Evolutionary conservation across 2,113 vertebrate genomes (phyloP).

Genomic region (Aythya baeri): DNA sequence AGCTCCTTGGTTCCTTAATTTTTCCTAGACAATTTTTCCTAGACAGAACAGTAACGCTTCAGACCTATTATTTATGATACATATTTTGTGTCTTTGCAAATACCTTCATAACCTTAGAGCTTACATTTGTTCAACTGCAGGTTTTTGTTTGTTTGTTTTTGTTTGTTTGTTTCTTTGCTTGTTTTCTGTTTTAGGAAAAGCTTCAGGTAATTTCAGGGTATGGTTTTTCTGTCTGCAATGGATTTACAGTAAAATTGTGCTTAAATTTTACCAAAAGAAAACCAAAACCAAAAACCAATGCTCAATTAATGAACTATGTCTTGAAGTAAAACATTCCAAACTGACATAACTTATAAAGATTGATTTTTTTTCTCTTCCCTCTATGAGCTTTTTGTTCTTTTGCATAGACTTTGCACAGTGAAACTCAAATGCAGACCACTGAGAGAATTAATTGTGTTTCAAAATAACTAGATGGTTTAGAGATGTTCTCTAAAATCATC

Average conservation of each 20-base stretch:
- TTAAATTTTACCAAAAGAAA: background rate
- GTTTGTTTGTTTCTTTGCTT: too few relatives aligned
- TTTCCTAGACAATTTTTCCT: background rate
- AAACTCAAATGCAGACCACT: background rate
- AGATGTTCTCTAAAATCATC: background rate
- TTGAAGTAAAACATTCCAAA: background rate
- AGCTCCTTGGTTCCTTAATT: accelerated
- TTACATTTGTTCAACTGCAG: background rate
- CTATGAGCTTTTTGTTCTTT: background rate
- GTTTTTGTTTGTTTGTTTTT: background rate
- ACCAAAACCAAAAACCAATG: background rate
- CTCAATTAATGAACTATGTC: background rate
- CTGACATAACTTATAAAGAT: background rate
- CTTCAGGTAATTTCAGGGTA: background rate
- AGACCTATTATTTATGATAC: background rate
- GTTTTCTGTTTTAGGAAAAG: background rate
- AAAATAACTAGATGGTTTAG: background rate
- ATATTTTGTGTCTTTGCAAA: background rate
- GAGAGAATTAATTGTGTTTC: background rate
- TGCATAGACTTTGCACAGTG: background rate
- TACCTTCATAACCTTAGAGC: background rate
- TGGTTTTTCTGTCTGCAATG: background rate
- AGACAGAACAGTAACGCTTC: background rate
- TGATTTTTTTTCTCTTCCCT: background rate
- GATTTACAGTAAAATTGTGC: background rate